Percentiles rank a stretch among this genome's conserved stretches.
These are phyloP conservation scores for Agelas oroides DNA, from an alignment of 37 sponge, comb jelly and placozoan genomes.

Conservation along the genomic window DNA sequence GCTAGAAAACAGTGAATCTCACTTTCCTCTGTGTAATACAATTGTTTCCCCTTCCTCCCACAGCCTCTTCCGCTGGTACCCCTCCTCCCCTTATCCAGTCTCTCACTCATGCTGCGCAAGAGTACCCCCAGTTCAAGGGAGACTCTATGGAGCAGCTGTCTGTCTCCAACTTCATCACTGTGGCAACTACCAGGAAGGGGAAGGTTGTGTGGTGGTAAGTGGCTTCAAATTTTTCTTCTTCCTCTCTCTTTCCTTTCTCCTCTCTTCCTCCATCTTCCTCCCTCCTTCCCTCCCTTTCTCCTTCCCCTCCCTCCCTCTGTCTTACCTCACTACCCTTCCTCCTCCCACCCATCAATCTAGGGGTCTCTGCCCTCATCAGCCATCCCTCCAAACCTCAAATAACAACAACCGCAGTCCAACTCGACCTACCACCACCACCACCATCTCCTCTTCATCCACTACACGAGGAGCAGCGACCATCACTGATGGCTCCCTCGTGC, in stretches of 20 bases:
- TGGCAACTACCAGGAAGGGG: slow-evolving; percentile 53
- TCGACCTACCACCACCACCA: background rate
- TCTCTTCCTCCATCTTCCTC: too few species aligned
- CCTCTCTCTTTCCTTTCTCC: too few species aligned
- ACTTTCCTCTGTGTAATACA: background rate
- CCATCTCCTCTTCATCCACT: background rate
- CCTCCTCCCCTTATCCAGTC: slow-evolving; percentile 66
- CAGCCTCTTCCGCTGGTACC: slow-evolving; percentile 1
- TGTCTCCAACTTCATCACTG: slow-evolving; percentile 73
- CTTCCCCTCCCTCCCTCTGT: too few species aligned
- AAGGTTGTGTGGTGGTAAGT: slow-evolving; percentile 84
- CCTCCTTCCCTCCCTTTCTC: too few species aligned
- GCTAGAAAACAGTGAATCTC: background rate
- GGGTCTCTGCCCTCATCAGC: slow-evolving; percentile 71
- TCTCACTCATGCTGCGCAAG: slow-evolving; percentile 57
- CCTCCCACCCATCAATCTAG: slow-evolving; percentile 1
- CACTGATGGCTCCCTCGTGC: slow-evolving; percentile 65
- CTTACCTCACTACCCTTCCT: too few species aligned
- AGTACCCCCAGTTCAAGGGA: slow-evolving; percentile 21
- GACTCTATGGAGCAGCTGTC: slow-evolving; percentile 26
- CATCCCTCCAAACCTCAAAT: background rate
- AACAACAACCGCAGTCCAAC: background rate
- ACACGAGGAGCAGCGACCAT: slow-evolving; percentile 52
- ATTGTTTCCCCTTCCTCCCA: background rate
- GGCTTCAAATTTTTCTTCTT: too few species aligned